Evolutionary conservation across 2,113 vertebrate species (phyloP), one percentile per base, ranked within the genome.

Genomic region (Leptodactylus fuscus): DNA sequence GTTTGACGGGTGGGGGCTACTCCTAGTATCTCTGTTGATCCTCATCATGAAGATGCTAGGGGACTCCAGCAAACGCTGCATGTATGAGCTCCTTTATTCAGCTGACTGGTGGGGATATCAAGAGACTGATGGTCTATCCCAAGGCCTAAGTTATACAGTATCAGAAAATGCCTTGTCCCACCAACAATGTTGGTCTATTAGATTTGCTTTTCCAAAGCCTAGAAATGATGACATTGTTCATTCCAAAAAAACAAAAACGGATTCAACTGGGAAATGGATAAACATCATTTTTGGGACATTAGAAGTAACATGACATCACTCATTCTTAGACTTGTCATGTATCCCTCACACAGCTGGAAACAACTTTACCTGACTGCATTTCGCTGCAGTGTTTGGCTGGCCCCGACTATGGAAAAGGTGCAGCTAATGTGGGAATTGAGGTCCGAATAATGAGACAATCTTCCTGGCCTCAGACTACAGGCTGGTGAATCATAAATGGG

Each of bases 351-450:
- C 77, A 80, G 53, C 77, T 62, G 55, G 77, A 80, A 80, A 41
- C 51, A 41, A 79, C 76, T 79, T 79, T n/a, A 80, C 77, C 77
- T 60, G 53, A 60, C 53, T 80, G 36, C 53, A 62, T 58, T 78
- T 41, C 34, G 13, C 22, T 80, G 77, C 53, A 27, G 34, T 27
- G 53, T 15, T 36, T 58, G n/a, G 55, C 77, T 80, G 77, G 77
- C 77, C 8, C n/a, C 8, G 53, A 60, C 7, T 62, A 12, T 53
- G 77, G 77, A 80, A 80, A 60, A 80, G 77, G 77, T 80, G 53
- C 77, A 80, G 77, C 53, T 80, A 80, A 80, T 80, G 55, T 80
- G 53, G 77, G 77, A 80, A 80, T 12, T 60, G 34, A 60, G 22
- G 53, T 80, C 53, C 77, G 55, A 18, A 44, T 44, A 44, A 69